A percentile compares a stretch with the other conserved stretches of the same genome.
phyloP scores from a whole-genome alignment of 2,888 invertebrate species.

The Gasteruption jaculator region DNA sequence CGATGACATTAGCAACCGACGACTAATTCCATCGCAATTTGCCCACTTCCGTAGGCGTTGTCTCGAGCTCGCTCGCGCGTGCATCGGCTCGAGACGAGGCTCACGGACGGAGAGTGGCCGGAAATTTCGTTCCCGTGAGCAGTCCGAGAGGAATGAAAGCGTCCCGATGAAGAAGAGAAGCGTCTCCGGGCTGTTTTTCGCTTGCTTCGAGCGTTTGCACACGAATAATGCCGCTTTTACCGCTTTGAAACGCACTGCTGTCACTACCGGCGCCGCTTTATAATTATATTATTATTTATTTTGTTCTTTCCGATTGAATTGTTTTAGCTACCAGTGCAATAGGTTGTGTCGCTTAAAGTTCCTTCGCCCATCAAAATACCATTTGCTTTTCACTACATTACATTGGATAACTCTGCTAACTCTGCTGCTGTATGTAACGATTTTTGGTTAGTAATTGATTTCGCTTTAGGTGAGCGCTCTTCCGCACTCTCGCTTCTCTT shows the following conservation, averaged over 20 bases:
- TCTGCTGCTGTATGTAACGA: constrained; percentile 42
- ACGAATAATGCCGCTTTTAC: constrained; percentile 23
- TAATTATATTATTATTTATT: constrained; percentile 19
- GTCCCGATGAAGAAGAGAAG: too few species aligned
- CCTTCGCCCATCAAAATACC: constrained; percentile 39
- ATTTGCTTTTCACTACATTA: constrained; percentile 44
- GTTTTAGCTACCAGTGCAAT: constrained; percentile 47
- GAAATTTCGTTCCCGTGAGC: too few species aligned
- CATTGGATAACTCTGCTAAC: constrained; percentile 47
- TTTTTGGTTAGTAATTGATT: constrained; percentile 38
- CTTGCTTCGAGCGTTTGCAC: too few species aligned
- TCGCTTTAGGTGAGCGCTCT: constrained; percentile 32
- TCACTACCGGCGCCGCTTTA: constrained; percentile 28
- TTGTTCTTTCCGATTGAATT: constrained; percentile 35
- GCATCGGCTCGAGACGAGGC: too few species aligned
- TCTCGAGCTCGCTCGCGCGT: too few species aligned
- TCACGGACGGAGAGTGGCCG: too few species aligned
- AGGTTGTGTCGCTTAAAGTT: constrained; percentile 47
- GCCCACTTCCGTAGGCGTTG: too few species aligned
- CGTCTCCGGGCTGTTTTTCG: too few species aligned
- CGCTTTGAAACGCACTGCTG: constrained; percentile 31
- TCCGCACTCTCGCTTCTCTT: constrained; percentile 20
- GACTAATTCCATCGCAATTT: too few species aligned
- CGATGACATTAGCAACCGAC: too few species aligned
- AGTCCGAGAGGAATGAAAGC: too few species aligned